Conservation (phyloP, 1,140 invertebrate species). For the Contarinia nasturtii region DNA sequence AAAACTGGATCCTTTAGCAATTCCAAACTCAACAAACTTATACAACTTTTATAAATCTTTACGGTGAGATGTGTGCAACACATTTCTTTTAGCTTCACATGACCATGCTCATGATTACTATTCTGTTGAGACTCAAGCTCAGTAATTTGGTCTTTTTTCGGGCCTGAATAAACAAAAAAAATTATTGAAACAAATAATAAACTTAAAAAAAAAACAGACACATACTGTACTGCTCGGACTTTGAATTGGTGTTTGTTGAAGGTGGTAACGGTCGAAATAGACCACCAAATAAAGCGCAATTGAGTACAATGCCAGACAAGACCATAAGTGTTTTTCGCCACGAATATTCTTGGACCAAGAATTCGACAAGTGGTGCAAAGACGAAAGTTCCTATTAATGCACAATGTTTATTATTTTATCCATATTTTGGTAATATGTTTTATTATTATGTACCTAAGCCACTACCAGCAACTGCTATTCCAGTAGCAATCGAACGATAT, state of each 20-base stretch:
- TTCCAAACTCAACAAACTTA: slow-evolving; percentile 68
- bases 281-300: slow-evolving; percentile 66
- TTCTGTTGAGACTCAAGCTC: too few relatives aligned
- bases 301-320: slow-evolving; percentile 58
- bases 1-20: slow-evolving; percentile 74
- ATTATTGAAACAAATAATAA: too few relatives aligned
- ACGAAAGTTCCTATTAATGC: slow-evolving; percentile 56
- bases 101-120: too few relatives aligned
- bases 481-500: slow-evolving; percentile 71
- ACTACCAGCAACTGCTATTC: slow-evolving; percentile 85
- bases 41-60: slow-evolving; percentile 43
- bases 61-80: slow-evolving; percentile 30
- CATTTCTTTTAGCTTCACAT: slow-evolving; percentile 11
- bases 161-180: too few relatives aligned
- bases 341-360: slow-evolving; percentile 37
- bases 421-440: too few relatives aligned
- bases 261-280: slow-evolving; percentile 50
- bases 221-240: too few relatives aligned
- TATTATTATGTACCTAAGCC: slow-evolving; percentile 59
- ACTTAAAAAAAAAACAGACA: too few relatives aligned
- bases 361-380: slow-evolving; percentile 54
- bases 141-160: too few relatives aligned
- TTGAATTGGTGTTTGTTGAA: too few relatives aligned
- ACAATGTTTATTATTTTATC: too few relatives aligned
- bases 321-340: slow-evolving; percentile 63